Percentiles rank a stretch among this genome's conserved stretches.
These are phyloP conservation scores for Polypedilum vanderplanki DNA, from an alignment of 1,140 invertebrate species.

Conservation along the genomic window DNA sequence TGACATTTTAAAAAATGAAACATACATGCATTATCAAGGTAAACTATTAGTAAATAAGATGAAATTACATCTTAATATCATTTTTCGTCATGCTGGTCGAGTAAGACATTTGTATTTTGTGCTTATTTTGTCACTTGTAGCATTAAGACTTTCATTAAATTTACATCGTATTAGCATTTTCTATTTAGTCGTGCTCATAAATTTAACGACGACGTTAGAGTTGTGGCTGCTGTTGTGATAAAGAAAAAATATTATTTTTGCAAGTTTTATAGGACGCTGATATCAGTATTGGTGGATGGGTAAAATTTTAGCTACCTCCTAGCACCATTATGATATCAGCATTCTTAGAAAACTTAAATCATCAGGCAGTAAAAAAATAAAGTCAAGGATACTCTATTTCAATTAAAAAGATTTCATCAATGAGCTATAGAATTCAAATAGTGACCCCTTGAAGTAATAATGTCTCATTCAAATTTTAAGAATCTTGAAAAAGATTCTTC, in stretches of 20 bases:
- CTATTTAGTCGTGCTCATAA: conserved; percentile 8
- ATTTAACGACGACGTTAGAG: neutral
- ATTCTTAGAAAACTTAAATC: neutral
- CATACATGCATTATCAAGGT: no score
- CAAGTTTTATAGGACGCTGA: neutral
- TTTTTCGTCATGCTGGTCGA: neutral
- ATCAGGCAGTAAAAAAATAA: neutral
- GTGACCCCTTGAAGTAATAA: no score
- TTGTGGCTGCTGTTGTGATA: neutral
- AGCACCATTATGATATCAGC: conserved; percentile 4
- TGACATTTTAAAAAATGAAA: no score
- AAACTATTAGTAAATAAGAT: no score
- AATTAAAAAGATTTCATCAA: no score
- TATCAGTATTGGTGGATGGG: neutral
- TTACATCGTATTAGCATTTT: neutral
- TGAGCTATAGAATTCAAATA: no score
- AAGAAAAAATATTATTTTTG: neutral
- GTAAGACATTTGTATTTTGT: neutral
- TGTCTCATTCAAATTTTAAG: no score
- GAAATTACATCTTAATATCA: no score
- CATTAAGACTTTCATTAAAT: conserved; percentile 8
- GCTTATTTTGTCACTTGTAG: neutral
- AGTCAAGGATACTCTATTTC: no score
- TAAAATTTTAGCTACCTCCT: neutral
- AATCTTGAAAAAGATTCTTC: no score